These are phyloP conservation scores for Suricata suricatta DNA, from an alignment of 2,113 vertebrate species.

Conservation along the genomic window DNA sequence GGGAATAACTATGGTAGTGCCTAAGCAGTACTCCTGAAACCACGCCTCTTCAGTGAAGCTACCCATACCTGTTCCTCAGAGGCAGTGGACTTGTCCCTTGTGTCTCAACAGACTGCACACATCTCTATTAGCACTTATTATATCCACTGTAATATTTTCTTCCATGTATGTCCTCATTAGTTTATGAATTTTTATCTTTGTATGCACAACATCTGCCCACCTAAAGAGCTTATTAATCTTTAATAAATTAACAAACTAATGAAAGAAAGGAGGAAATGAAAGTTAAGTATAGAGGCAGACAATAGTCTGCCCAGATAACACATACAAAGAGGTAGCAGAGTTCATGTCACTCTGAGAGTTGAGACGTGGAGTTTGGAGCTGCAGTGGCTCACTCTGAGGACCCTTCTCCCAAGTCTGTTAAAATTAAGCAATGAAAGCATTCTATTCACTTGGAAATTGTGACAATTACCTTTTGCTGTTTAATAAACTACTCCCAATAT, in stretches of 20 bases:
- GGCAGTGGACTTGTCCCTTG: too few species aligned
- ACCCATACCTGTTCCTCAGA: not conserved
- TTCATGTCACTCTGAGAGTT: not conserved
- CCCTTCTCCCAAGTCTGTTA: slow-evolving; percentile 71
- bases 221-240: not conserved
- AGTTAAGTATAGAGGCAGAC: not conserved
- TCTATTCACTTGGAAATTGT: not conserved
- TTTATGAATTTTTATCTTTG: not conserved
- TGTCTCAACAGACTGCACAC: not conserved
- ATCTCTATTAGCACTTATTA: not conserved
- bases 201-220: not conserved
- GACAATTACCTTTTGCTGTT: not conserved
- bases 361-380: not conserved
- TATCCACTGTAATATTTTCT: not conserved
- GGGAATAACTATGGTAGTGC: not conserved
- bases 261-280: not conserved
- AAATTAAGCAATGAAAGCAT: slow-evolving; percentile 77
- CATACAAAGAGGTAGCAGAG: not conserved
- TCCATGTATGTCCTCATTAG: not conserved
- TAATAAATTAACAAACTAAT: not conserved
- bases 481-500: not conserved
- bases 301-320: not conserved
- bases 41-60: not conserved
- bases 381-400: slow-evolving; percentile 67
- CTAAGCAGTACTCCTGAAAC: not conserved